Evolutionary conservation across 2,113 vertebrate genomes (phyloP), one percentile per base, ranked within the genome.

Genomic region (Peromyscus polionotus): DNA sequence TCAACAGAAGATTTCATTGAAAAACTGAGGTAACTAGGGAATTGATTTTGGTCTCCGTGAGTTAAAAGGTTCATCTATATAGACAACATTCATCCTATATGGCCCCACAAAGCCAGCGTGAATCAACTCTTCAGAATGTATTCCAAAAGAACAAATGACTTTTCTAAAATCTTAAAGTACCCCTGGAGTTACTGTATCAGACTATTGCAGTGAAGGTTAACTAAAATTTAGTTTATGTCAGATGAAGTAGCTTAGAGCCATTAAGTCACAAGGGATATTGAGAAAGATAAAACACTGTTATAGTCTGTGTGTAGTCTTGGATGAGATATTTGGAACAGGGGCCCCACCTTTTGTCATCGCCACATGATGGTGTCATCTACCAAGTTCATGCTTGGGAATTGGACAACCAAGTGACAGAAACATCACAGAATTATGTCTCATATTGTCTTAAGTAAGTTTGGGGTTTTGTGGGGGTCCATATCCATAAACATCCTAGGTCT

Each of bases 11-110:
- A 19, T 20, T 85, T 94, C 91, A 92, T 12, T 77, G 31, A 73
- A 81, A 61, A 88, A 95, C 73, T 39, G 57, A 86, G 54, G 61
- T 93, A 68, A 88, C 51, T 7, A 83, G 39, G 72, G 93, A 96
- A 91, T 77, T 88, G 84, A 94, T 94, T 93, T 95, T 93, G 45
- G 95, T 84, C 70, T 85, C 26, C 51, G 88, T 86, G 93, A 51
- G 68, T 77, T 91, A 92, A 93, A 95, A 86, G 13, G 45, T 31
- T 39, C 92, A 36, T 33, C 42, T 67, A 84, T 88, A 93, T 84
- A 72, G 51, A 80, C 88, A 84, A 8, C 12, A 20, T 61, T 57
- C 81, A 68, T 65, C 24, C 67, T 95, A 63, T 80, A 6, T 83
- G 54, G 81, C 87, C 48, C 75, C 22, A 81, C 11, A 24, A 86